Evolutionary conservation across 2,888 invertebrate genomes (phyloP).

Genomic region (Brachyopa scutellaris): DNA sequence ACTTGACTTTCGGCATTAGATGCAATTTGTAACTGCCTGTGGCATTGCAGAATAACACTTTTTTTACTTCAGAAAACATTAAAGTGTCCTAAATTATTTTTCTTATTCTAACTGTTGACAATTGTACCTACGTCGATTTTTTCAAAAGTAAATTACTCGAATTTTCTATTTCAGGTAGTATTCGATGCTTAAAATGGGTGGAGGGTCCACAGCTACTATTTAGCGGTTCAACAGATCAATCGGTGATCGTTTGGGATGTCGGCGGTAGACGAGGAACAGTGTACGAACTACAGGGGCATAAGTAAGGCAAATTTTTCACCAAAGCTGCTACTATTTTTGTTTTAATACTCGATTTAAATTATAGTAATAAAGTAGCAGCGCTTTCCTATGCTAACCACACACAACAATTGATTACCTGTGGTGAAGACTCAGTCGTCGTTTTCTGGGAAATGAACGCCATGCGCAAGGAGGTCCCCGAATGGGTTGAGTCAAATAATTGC

Average conservation of each 20-base stretch:
- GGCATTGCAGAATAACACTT: no score
- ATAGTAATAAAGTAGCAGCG: conserved; percentile 94
- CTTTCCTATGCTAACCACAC: conserved; percentile 92
- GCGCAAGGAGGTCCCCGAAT: conserved; percentile 95
- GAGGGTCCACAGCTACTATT: conserved; percentile 93
- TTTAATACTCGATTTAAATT: conserved; percentile 74
- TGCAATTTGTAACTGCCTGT: no score
- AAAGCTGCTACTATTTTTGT: conserved; percentile 40
- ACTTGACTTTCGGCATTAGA: no score
- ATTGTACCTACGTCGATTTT: no score
- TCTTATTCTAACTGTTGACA: no score
- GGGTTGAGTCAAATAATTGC: conserved; percentile 97
- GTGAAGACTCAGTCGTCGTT: conserved; percentile 95
- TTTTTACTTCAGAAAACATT: no score
- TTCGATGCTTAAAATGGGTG: conserved; percentile 97
- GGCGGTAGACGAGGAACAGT: conserved; percentile 98
- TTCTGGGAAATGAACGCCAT: conserved; percentile 97
- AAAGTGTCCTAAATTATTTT: no score
- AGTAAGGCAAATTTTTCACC: conserved; percentile 82
- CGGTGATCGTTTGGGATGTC: conserved; percentile 99
- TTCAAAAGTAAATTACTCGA: no score
- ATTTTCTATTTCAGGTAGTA: conserved; percentile 75
- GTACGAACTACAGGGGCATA: conserved; percentile 97
- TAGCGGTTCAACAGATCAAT: conserved; percentile 97
- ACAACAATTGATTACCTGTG: conserved; percentile 92